Percentiles rank a stretch among this genome's conserved stretches.
Conservation (phyloP, 1,140 invertebrate genomes). For the Monomorium pharaonis region DNA sequence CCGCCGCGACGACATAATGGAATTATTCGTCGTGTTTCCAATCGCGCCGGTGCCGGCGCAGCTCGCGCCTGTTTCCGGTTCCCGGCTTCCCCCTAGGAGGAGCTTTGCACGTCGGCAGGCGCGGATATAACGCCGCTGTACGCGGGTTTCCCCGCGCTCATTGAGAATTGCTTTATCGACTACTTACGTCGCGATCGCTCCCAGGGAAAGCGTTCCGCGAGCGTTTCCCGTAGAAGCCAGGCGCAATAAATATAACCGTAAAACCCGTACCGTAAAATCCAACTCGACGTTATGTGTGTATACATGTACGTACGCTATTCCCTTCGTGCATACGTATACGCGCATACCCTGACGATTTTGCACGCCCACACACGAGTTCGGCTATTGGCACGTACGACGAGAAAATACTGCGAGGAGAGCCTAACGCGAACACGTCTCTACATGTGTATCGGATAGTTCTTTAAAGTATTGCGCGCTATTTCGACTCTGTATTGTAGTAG, state of each 20-base stretch:
- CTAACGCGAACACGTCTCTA: conserved; percentile 59
- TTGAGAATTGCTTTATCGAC: conserved; percentile 80
- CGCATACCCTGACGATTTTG: background rate
- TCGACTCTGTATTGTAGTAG: background rate
- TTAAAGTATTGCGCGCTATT: conserved; percentile 59
- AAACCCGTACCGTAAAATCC: conserved; percentile 74
- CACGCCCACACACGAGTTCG: background rate
- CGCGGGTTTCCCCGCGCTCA: conserved; percentile 72
- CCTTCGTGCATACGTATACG: background rate
- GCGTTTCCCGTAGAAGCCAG: conserved; percentile 54
- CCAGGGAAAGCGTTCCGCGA: conserved; percentile 68
- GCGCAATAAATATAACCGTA: conserved; percentile 79
- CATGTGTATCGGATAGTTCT: conserved; percentile 58
- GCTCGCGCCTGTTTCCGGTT: background rate
- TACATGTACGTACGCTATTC: background rate
- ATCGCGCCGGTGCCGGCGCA: background rate
- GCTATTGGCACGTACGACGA: conserved; percentile 76
- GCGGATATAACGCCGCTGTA: conserved; percentile 63
- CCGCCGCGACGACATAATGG: background rate
- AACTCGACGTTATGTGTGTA: conserved; percentile 52
- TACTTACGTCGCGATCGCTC: conserved; percentile 78
- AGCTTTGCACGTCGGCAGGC: conserved; percentile 34
- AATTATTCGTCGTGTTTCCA: conserved; percentile 21
- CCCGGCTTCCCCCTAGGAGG: background rate
- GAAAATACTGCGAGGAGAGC: conserved; percentile 70